phyloP scores from a whole-genome alignment of 1,140 invertebrate species.

The Drosophila kurseongensis region DNA sequence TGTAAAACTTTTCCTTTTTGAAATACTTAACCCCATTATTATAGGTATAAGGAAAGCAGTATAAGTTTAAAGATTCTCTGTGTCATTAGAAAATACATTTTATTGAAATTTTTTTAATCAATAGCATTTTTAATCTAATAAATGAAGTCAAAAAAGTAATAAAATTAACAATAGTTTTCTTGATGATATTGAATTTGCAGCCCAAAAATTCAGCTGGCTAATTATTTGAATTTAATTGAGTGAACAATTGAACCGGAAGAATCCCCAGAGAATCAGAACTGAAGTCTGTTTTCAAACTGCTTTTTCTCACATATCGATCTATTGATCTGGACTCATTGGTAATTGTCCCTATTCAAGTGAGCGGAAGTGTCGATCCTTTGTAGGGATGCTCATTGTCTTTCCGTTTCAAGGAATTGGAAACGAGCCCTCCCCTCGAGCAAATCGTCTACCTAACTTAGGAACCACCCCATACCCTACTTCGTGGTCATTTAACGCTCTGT shows the following conservation, averaged over 20 bases:
- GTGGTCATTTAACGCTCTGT: slow-evolving; percentile 60
- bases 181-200: neutral
- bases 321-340: slow-evolving; percentile 9
- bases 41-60: too few species aligned
- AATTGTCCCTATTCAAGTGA: slow-evolving; percentile 42
- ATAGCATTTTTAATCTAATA: neutral
- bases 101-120: too few species aligned
- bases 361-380: slow-evolving; percentile 34
- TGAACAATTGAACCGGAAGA: neutral
- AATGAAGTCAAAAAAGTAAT: too few species aligned
- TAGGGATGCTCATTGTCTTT: slow-evolving; percentile 1
- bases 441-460: slow-evolving; percentile 1
- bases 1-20: too few species aligned
- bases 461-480: slow-evolving; percentile 32
- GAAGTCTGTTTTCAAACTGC: neutral
- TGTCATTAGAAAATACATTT: too few species aligned
- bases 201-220: slow-evolving; percentile 8
- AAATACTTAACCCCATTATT: too few species aligned
- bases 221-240: slow-evolving; percentile 20
- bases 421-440: neutral
- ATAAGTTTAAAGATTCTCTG: too few species aligned
- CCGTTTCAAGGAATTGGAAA: slow-evolving; percentile 24
- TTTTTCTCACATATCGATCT: slow-evolving; percentile 22
- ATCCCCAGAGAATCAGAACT: neutral
- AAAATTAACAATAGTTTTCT: neutral